These are phyloP conservation scores for Yoshiicerus persimilis DNA, from an alignment of 1,140 invertebrate genomes.

Conservation along the genomic window DNA sequence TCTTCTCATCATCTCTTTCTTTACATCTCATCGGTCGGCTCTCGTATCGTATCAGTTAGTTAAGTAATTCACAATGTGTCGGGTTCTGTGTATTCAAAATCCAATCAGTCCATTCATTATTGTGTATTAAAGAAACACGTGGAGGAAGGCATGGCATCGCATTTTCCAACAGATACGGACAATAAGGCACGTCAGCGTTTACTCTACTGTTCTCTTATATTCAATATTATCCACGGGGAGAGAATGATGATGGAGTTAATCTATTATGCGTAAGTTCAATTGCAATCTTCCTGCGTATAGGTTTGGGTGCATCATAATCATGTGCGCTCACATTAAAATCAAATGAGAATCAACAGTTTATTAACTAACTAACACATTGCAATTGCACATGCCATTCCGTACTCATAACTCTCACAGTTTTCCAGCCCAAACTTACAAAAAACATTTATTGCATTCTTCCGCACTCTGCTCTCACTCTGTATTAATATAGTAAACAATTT, in stretches of 20 bases:
- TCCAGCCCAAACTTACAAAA: neutral
- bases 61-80: conserved; percentile 5
- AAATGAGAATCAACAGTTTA: neutral
- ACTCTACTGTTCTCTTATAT: neutral
- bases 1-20: neutral
- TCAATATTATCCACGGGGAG: neutral
- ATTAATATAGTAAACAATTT: neutral
- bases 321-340: neutral
- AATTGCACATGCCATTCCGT: neutral
- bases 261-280: neutral
- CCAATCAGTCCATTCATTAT: conserved; percentile 4
- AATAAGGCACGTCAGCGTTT: neutral
- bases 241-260: neutral
- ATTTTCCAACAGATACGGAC: neutral
- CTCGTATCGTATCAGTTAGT: neutral
- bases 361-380: neutral
- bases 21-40: neutral
- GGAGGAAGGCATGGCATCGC: neutral
- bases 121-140: neutral
- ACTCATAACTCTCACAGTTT: neutral
- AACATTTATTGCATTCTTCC: neutral
- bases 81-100: neutral
- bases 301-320: neutral
- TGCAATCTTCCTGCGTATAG: no score
- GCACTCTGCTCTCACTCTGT: neutral